Conservation (phyloP, 1,140 invertebrate species). For the Cyrtorhinus lividipennis region DNA sequence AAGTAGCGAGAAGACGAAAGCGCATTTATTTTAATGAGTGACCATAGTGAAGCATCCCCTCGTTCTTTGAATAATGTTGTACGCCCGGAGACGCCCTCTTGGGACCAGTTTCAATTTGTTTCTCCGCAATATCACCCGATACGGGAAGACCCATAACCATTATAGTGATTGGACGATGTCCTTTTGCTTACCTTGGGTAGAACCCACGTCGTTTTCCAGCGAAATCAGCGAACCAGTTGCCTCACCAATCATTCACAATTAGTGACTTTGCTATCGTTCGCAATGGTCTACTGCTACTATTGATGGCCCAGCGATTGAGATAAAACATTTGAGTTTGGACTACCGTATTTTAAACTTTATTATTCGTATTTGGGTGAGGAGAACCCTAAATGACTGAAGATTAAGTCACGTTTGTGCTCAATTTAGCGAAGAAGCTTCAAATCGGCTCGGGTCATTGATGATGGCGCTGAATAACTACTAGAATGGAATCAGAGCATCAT, state of each 20-base stretch:
- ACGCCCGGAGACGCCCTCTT: background rate
- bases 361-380: too few relatives aligned
- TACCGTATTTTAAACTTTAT: too few relatives aligned
- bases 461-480: too few relatives aligned
- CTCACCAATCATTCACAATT: background rate
- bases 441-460: too few relatives aligned
- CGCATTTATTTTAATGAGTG: background rate
- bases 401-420: too few relatives aligned
- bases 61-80: background rate
- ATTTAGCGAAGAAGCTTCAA: too few relatives aligned
- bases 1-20: background rate
- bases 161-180: background rate
- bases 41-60: background rate
- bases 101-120: background rate
- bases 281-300: background rate
- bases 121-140: background rate
- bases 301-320: background rate
- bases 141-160: background rate
- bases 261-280: background rate
- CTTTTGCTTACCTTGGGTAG: too few relatives aligned
- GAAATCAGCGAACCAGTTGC: background rate
- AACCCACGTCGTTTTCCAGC: too few relatives aligned
- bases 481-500: too few relatives aligned
- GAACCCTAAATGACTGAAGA: too few relatives aligned
- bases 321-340: background rate